Base-by-base conservation (phyloP, 1,140 invertebrate species). In the Drosophila guanche region DNA sequence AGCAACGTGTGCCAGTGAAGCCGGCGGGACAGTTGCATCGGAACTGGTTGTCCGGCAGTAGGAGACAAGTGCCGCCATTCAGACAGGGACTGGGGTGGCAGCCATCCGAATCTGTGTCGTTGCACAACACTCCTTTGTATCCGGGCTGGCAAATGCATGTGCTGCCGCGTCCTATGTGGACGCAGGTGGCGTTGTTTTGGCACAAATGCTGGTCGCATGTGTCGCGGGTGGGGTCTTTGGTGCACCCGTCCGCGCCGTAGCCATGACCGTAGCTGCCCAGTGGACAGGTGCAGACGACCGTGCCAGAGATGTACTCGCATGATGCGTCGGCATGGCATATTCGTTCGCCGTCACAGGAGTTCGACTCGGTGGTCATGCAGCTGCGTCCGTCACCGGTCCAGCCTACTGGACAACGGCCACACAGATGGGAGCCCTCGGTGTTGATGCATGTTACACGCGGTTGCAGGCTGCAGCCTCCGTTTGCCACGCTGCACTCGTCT, bases 391-490 rank as follows among this genome's bases (percentile, higher is more conserved):
- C 94, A 0, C 97, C 97, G 68, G 93, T 91, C 92, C 96, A 98
- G 7, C 97, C 97, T 2, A 94, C 85, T 20, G 98, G 97, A 93
- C 98, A 99, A 0, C 93, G 77, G 0, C 96, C 96, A 92, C 98
- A 99, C 12, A 93, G 93, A 72, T 95, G 94, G 0, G 96, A 97
- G 12, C 98, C 98, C 59, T 90, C 89, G 1, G 95, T 96, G 90
- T 99, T 99, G 33, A 96, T 94, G 90, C 98, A 99, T 10, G 14
- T 33, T 0, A 90, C 85, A 61, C 95, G 92, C 0, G 98, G 97
- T 53, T 92, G 91, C 1, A 97, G 96, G 67, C 96, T 98, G 90
- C 98, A 99, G 8, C 98, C 98, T 4, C 98, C 98, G 90, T 97
- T 97, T 77, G 96, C 95, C 22, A 54, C 92, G 12, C 92, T 81